These are phyloP conservation scores for Crotophaga sulcirostris DNA, from an alignment of 2,113 vertebrate species.

Conservation along the genomic window DNA sequence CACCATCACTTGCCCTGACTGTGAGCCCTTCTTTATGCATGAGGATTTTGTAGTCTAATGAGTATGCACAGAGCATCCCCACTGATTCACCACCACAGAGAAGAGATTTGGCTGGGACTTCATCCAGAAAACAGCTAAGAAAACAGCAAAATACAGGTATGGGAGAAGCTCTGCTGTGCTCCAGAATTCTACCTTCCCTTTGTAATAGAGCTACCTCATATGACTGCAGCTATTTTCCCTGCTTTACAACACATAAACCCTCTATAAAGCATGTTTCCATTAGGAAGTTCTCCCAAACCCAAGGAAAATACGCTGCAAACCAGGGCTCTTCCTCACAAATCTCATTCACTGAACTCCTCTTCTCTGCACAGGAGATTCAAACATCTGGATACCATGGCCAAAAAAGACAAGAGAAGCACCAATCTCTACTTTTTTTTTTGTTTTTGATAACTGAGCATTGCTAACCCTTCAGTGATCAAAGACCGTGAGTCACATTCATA, in stretches of 20 bases:
- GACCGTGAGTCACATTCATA: not conserved
- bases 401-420: not conserved
- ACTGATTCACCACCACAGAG: conserved; percentile 16
- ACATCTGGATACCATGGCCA: not conserved
- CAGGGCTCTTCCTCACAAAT: not conserved
- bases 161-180: not conserved
- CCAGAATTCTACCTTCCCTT: not conserved
- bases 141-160: conserved; percentile 5
- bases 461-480: not conserved
- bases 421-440: not conserved
- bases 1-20: not conserved
- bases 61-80: conserved; percentile 37
- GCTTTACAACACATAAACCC: not conserved
- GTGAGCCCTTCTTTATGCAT: conserved; percentile 16
- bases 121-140: not conserved
- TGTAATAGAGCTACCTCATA: rapidly evolving
- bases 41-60: conserved; percentile 26
- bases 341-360: not conserved
- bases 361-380: not conserved
- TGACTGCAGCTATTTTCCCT: not conserved
- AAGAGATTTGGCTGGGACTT: not conserved
- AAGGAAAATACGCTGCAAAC: not conserved
- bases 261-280: not conserved
- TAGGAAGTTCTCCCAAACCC: not conserved
- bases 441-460: not conserved